A percentile compares a stretch with the other conserved stretches of the same genome.
Evolutionary conservation across 2,888 invertebrate genomes (phyloP).

Genomic region (Scrobipalpa atriplicella): DNA sequence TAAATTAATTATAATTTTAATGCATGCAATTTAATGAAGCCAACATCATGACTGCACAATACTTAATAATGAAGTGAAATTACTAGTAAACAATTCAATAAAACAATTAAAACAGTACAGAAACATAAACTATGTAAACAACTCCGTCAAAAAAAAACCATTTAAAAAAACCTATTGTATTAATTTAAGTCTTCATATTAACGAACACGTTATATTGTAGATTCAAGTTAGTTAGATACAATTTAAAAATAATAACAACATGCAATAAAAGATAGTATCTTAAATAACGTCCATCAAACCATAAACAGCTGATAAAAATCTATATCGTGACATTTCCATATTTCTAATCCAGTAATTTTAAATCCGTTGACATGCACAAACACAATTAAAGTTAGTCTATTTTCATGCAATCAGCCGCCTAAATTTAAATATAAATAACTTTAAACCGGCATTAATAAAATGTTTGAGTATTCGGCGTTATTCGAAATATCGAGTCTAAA

Average conservation of each 20-base stretch:
- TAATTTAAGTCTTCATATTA: not conserved
- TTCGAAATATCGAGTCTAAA: not conserved
- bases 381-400: not conserved
- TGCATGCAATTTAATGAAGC: too few relatives aligned
- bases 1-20: too few relatives aligned
- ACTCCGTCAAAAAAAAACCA: too few relatives aligned
- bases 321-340: not conserved
- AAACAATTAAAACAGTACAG: too few relatives aligned
- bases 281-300: not conserved
- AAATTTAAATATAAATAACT: not conserved
- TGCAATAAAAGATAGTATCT: not conserved
- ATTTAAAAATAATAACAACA: not conserved
- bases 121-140: too few relatives aligned
- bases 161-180: too few relatives aligned
- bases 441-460: not conserved
- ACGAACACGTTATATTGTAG: not conserved
- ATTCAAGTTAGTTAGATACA: slow-evolving; percentile 4
- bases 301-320: not conserved
- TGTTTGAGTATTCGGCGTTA: not conserved
- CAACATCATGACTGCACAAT: too few relatives aligned
- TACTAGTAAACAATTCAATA: too few relatives aligned
- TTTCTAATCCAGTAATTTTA: not conserved
- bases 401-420: not conserved
- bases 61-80: too few relatives aligned
- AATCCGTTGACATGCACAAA: slow-evolving; percentile 5